Base-by-base conservation (phyloP, 64 coral and sea anemone genomes). In the Platygyra sinensis region DNA sequence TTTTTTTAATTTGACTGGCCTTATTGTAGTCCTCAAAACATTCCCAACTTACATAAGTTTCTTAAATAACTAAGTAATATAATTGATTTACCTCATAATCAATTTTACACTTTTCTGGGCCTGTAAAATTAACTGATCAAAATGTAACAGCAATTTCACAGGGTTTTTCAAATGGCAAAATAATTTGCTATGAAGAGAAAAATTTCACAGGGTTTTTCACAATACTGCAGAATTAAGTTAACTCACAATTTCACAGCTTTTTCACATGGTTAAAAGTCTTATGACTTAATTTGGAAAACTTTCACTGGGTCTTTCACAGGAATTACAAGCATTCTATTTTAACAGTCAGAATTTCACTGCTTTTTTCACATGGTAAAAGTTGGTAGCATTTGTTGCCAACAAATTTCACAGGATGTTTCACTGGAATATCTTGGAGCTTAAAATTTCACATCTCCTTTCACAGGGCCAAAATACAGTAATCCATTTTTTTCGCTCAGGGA, bases 391-490 rank as follows among this genome's bases (percentile, higher is more conserved):
- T 28, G 20, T 60, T 32, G n/a, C 25, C n/a, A 11, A 25, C 22
- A 80, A 60, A 80, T 80, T 80, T 80, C 78, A 80, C 78, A 62
- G 25, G 55, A 10, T 80, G 78, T 80, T 80, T 80, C 78, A 80
- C 78, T 32, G 51, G 55, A 54, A n/a, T 80, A 60, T 62, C 27
- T 80, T 55, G 51, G 52, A 60, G 52, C 51, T 27, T 15, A 60
- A 80, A 62, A 80, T 80, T 55, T 60, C 78, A 80, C 78, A 62
- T 80, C 51, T 80, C 61, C 27, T 80, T 59, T 30, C 54, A 80
- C 55, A 17, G 24, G 78, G 54, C 51, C 24, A 55, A 80, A 33
- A 60, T 3, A 80, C 32, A 27, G 3, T 55, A 62, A n/a, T n/a
- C n/a, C n/a, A n/a, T n/a, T 57, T 60, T 60, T 80, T 80, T 80